Evolutionary conservation across 2,888 invertebrate genomes (phyloP), one percentile per base, ranked within the genome.

Genomic region (Coleophora flavipennella): DNA sequence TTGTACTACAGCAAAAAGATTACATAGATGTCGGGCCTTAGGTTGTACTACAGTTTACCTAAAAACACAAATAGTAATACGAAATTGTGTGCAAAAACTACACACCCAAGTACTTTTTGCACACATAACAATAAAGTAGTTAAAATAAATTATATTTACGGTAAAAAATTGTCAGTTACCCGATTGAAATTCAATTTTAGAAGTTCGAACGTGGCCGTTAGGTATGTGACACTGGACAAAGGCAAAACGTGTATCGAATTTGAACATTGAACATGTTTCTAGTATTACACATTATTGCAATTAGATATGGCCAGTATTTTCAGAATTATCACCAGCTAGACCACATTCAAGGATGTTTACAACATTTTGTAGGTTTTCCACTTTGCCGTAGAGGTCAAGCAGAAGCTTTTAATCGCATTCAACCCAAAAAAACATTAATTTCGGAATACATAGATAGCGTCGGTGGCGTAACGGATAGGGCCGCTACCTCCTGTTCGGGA

Each of bases 241-340:
- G 62, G 70, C 74, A 69, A 69, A 58, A 61, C 72, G 73, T 69
- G 77, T 49, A 62, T 52, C 60, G 71, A 71, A 72, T 80, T n/a
- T 59, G 47, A 41, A 67, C 70, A 66, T 59, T 53, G 48, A 38
- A 34, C 57, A 52, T 49, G 47, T 50, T 51, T 45, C 39, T 53
- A 20, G 31, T 13, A 9, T 32, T 32, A 50, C 51, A 56, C 51
- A 55, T 48, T 41, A 50, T 48, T 38, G 42, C 37, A 40, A 49
- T 52, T 44, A 38, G 49, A 44, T 55, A 42, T 43, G 49, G 45
- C 40, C 35, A 46, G 43, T 50, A 39, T 48, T 49, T 48, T 46
- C 46, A 52, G 20, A 20, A 20, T 20, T 20, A 20, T 20, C 20
- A 20, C 20, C n/a, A 20, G 20, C 20, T 20, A 20, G 20, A 20